A percentile compares a stretch with the other conserved stretches of the same genome.
Conservation (phyloP, 2,888 invertebrate species). For the Patella pellucida region DNA sequence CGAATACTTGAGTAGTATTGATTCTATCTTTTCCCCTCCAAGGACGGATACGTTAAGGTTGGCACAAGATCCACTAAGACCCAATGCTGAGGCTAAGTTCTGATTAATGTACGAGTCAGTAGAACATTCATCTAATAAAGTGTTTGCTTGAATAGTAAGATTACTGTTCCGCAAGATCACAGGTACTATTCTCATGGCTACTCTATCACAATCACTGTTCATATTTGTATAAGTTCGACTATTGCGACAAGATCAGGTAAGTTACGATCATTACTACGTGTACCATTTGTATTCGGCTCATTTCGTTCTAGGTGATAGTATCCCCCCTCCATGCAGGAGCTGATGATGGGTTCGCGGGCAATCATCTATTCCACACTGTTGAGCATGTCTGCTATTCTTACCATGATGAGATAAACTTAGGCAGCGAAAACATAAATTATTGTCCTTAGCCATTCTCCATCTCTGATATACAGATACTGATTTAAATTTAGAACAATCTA, state of each 20-base stretch:
- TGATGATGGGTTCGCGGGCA: neutral
- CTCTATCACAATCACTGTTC: neutral
- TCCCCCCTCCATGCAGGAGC: neutral
- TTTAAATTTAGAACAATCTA: neutral
- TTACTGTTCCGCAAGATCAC: slow-evolving; percentile 7
- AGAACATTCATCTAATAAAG: slow-evolving; percentile 14
- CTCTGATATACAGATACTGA: neutral
- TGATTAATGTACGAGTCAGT: neutral
- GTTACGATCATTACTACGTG: too few species aligned
- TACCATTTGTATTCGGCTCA: too few species aligned
- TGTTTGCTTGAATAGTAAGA: neutral
- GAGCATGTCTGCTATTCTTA: neutral
- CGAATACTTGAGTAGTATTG: slow-evolving; percentile 2
- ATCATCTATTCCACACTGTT: neutral
- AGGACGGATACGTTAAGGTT: neutral
- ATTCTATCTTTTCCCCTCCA: neutral
- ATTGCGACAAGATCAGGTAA: too few species aligned
- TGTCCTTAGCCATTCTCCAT: neutral
- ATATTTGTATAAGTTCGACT: too few species aligned
- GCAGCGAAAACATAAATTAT: slow-evolving; percentile 1
- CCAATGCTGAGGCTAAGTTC: slow-evolving; percentile 11
- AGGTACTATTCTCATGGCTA: slow-evolving; percentile 15
- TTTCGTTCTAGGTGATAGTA: neutral
- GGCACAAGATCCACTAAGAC: neutral
- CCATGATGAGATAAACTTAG: neutral